Evolutionary conservation across 2,888 invertebrate genomes (phyloP).

Genomic region (Amaurobius ferox): DNA sequence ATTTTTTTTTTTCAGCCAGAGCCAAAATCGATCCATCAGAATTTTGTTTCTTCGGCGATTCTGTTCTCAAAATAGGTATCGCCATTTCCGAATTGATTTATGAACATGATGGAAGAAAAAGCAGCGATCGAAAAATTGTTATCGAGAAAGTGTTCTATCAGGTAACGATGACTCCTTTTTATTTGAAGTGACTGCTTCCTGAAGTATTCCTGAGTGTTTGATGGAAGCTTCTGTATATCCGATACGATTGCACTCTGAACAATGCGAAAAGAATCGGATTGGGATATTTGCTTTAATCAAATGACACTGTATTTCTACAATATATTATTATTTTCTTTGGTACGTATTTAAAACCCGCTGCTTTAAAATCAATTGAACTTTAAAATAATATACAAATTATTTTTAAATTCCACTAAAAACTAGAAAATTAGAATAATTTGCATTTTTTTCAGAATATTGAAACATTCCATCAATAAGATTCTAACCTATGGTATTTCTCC

Average conservation of each 20-base stretch:
- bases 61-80: background rate
- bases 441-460: too few relatives aligned
- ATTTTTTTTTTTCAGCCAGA: background rate
- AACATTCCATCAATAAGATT: too few relatives aligned
- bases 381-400: too few relatives aligned
- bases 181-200: background rate
- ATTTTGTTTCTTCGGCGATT: background rate
- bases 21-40: background rate
- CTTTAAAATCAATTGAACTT: too few relatives aligned
- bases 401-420: too few relatives aligned
- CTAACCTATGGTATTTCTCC: too few relatives aligned
- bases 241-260: background rate
- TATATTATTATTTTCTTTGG: too few relatives aligned
- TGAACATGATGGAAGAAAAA: background rate
- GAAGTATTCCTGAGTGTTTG: background rate
- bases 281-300: too few relatives aligned
- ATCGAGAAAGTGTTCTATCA: background rate
- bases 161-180: background rate
- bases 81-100: constrained; percentile 1
- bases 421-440: too few relatives aligned
- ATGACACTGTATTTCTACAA: too few relatives aligned
- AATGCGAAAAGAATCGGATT: too few relatives aligned
- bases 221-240: background rate
- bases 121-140: background rate
- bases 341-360: too few relatives aligned